Conservation (phyloP, 2,888 invertebrate genomes). For the Eumerus sabulonum region DNA sequence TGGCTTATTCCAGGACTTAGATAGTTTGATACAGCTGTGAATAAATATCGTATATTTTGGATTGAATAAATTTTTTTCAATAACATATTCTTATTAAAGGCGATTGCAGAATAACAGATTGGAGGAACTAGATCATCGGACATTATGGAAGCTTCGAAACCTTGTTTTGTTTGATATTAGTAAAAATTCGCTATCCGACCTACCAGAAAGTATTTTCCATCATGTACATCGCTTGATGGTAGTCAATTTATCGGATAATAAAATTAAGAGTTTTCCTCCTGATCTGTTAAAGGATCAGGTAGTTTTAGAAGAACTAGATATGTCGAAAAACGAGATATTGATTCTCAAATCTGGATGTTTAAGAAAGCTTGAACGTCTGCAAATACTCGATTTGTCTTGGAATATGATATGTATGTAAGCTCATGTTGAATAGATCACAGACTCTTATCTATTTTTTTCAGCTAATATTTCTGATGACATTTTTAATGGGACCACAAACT, state of each 20-base stretch:
- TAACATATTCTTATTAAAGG: conserved; percentile 74
- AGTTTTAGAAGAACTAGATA: conserved; percentile 83
- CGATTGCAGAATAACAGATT: conserved; percentile 82
- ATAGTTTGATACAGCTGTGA: conserved; percentile 82
- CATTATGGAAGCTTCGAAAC: conserved; percentile 80
- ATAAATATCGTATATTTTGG: conserved; percentile 72
- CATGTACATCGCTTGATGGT: conserved; percentile 77
- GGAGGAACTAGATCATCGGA: conserved; percentile 80
- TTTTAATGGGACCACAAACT: conserved; percentile 73
- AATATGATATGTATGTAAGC: conserved; percentile 80
- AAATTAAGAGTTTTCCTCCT: conserved; percentile 80
- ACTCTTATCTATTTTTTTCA: conserved; percentile 42
- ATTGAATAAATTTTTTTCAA: not conserved
- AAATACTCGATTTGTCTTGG: conserved; percentile 82
- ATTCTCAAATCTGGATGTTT: conserved; percentile 80
- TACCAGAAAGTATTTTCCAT: conserved; percentile 81
- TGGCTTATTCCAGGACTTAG: conserved; percentile 82
- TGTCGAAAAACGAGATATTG: conserved; percentile 82
- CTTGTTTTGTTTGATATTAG: conserved; percentile 83
- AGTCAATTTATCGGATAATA: conserved; percentile 77
- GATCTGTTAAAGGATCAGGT: conserved; percentile 80
- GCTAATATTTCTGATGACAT: conserved; percentile 75
- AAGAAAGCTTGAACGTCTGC: conserved; percentile 80
- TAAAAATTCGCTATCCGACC: conserved; percentile 80
- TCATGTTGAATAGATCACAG: conserved; percentile 4